A percentile compares a stretch with the other conserved stretches of the same genome.
Conservation (phyloP, 1,140 invertebrate species). For the Yoshiicerus persimilis region DNA sequence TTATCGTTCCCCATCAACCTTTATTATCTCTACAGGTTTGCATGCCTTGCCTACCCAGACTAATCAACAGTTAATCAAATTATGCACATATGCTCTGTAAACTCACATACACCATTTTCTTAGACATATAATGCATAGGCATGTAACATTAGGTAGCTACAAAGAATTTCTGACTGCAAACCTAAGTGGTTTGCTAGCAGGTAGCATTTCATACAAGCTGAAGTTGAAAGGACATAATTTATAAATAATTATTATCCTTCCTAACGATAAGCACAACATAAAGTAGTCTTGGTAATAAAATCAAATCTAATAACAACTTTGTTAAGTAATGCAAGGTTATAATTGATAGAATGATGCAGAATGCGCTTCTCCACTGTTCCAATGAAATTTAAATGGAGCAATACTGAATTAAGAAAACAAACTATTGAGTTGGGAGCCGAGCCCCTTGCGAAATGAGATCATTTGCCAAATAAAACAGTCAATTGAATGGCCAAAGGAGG, state of each 20-base stretch:
- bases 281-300: neutral
- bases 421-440: neutral
- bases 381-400: neutral
- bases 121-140: too few species aligned
- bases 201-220: neutral
- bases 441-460: neutral
- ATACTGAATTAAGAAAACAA: neutral
- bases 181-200: neutral
- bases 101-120: too few species aligned
- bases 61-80: neutral
- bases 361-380: neutral
- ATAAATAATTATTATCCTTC: neutral
- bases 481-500: neutral
- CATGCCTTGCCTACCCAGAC: neutral
- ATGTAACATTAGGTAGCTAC: too few species aligned
- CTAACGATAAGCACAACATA: neutral
- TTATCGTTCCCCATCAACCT: neutral
- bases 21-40: neutral
- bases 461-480: neutral
- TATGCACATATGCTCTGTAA: too few species aligned
- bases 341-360: too few species aligned
- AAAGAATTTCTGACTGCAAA: too few species aligned
- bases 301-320: neutral
- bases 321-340: too few species aligned
- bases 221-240: neutral